These are phyloP conservation scores for Diorhabda elongata DNA, from an alignment of 1,140 invertebrate genomes.

Conservation along the genomic window DNA sequence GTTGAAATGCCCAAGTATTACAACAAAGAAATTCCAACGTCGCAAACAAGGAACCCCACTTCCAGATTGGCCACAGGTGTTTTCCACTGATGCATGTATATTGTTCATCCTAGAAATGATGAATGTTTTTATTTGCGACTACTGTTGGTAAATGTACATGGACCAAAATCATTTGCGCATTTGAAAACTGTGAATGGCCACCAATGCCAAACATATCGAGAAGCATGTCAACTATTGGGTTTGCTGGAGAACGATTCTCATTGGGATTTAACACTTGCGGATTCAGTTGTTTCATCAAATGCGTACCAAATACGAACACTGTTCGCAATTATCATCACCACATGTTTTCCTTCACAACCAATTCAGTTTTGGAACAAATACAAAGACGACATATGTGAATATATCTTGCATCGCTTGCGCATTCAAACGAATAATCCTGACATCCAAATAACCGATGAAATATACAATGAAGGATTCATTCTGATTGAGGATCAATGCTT, in stretches of 20 bases:
- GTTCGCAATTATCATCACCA: conserved; percentile 44
- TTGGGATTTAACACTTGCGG: conserved; percentile 38
- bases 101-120: conserved; percentile 28
- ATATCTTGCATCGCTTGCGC: conserved; percentile 3
- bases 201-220: conserved; percentile 24
- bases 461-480: conserved; percentile 24
- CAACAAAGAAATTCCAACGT: conserved; percentile 40
- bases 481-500: conserved; percentile 43
- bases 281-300: conserved; percentile 38
- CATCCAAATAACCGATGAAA: conserved; percentile 36
- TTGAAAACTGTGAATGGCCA: conserved; percentile 48
- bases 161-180: conserved; percentile 48
- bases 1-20: conserved; percentile 46
- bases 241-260: conserved; percentile 45
- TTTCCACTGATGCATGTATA: conserved; percentile 44
- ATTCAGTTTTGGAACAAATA: conserved; percentile 10
- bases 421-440: conserved; percentile 19
- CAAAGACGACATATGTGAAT: conserved; percentile 1
- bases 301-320: conserved; percentile 45
- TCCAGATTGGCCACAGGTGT: conserved; percentile 23
- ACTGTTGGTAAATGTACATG: conserved; percentile 44
- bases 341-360: conserved; percentile 20
- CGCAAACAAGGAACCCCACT: conserved; percentile 37
- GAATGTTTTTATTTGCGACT: conserved; percentile 51
- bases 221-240: conserved; percentile 25